Evolutionary conservation across 2,797 vertebrate genomes (phyloP).

Genomic region (Meda fulgida): DNA sequence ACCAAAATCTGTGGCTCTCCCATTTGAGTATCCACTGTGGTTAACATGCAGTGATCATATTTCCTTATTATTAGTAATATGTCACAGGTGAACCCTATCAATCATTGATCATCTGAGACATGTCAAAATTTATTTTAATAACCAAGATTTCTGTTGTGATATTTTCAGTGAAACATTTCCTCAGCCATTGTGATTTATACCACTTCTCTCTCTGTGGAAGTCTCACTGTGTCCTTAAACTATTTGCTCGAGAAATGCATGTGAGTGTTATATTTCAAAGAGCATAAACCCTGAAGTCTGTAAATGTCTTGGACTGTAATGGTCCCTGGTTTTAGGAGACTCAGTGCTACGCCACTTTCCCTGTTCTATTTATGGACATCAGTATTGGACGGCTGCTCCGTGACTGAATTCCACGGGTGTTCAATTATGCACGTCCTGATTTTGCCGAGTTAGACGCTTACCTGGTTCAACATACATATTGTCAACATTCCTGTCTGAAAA

Average conservation of each 20-base stretch:
- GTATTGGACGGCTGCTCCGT: conserved; percentile 51
- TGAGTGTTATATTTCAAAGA: conserved; percentile 72
- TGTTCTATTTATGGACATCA: conserved; percentile 55
- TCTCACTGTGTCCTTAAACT: conserved; percentile 60
- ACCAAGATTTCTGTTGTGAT: background rate
- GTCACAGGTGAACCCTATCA: conserved; percentile 67
- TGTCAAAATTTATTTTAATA: conserved; percentile 17
- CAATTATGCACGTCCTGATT: background rate
- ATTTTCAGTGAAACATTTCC: background rate
- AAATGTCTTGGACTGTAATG: conserved; percentile 56
- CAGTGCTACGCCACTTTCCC: conserved; percentile 30
- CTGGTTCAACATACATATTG: no score
- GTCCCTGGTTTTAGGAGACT: conserved; percentile 60
- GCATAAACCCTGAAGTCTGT: conserved; percentile 61
- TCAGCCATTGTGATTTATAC: background rate
- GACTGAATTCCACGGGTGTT: conserved; percentile 41
- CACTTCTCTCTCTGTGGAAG: background rate
- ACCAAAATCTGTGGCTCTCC: conserved; percentile 12
- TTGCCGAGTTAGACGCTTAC: background rate
- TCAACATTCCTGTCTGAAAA: background rate
- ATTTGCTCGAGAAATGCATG: conserved; percentile 65
- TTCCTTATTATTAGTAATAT: conserved; percentile 65
- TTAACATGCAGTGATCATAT: conserved; percentile 38
- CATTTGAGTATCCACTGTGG: conserved; percentile 19
- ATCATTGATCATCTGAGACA: conserved; percentile 36